Evolutionary conservation across 2,113 vertebrate genomes (phyloP).

Genomic region (Accipiter cooperii): DNA sequence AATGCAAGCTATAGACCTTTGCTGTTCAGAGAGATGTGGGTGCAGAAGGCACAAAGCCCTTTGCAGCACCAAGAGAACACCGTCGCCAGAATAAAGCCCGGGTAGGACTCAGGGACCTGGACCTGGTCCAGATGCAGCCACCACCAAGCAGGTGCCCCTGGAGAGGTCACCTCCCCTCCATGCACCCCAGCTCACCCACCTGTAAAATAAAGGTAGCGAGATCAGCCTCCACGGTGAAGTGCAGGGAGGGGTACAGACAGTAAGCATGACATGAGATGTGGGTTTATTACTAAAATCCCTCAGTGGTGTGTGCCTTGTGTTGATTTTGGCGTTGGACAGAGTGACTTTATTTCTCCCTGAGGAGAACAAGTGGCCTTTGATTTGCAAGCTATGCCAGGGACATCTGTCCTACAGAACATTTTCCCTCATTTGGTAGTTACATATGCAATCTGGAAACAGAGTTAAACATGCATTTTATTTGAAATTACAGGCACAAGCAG

Average conservation of each 20-base stretch:
- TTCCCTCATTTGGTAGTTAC: neutral
- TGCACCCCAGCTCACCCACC: neutral
- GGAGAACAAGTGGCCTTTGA: neutral
- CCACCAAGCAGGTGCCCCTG: neutral
- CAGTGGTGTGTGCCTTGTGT: neutral
- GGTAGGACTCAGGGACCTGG: neutral
- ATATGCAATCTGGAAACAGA: neutral
- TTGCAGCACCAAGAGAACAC: neutral
- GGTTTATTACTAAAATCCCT: neutral
- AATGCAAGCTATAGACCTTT: neutral
- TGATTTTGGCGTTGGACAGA: neutral
- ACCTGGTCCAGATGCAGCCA: neutral
- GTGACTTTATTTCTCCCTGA: neutral
- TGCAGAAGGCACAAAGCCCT: neutral
- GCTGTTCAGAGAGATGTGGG: neutral
- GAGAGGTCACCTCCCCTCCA: neutral
- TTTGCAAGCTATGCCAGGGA: neutral
- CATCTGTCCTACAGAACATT: neutral
- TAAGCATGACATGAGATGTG: rapidly evolving
- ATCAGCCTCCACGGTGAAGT: neutral
- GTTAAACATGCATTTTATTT: neutral
- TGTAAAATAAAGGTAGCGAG: neutral
- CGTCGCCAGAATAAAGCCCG: neutral
- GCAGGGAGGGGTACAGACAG: neutral
- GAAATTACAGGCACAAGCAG: neutral